phyloP scores from a whole-genome alignment of 2,113 vertebrate species.

The Menura novaehollandiae region DNA sequence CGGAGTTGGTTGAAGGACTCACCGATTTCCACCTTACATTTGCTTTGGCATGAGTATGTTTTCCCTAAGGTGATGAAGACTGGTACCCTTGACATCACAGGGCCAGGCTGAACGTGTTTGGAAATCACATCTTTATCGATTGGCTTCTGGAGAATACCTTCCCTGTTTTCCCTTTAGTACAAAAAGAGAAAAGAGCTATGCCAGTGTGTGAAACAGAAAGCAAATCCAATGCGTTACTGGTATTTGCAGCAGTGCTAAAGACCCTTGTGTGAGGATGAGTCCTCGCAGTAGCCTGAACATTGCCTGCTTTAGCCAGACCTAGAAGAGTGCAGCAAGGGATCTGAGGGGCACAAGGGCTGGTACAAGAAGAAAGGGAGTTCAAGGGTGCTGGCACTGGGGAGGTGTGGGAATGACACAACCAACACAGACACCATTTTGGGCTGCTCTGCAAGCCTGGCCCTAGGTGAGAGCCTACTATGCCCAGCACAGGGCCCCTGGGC shows the following conservation, averaged over 20 bases:
- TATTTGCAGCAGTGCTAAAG: not conserved
- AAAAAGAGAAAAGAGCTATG: not conserved
- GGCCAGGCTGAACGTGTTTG: not conserved
- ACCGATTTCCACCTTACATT: not conserved
- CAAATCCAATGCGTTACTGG: not conserved
- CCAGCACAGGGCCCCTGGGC: not conserved
- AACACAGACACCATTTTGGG: not conserved
- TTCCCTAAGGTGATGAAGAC: not conserved
- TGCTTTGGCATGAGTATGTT: not conserved
- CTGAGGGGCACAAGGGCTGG: not conserved
- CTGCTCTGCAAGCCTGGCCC: not conserved
- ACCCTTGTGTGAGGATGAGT: not conserved
- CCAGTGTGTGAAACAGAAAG: not conserved
- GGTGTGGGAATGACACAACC: not conserved
- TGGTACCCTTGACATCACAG: not conserved
- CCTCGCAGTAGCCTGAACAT: not conserved
- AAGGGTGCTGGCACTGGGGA: not conserved
- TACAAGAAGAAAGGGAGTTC: not conserved
- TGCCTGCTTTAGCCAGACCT: not conserved
- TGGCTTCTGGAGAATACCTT: not conserved
- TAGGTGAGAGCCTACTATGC: not conserved
- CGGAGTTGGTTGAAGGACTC: not conserved
- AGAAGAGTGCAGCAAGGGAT: not conserved
- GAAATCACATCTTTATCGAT: not conserved
- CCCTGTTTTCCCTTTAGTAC: not conserved